phyloP scores from a whole-genome alignment of 2,113 vertebrate species.

The Dasyprocta punctata region DNA sequence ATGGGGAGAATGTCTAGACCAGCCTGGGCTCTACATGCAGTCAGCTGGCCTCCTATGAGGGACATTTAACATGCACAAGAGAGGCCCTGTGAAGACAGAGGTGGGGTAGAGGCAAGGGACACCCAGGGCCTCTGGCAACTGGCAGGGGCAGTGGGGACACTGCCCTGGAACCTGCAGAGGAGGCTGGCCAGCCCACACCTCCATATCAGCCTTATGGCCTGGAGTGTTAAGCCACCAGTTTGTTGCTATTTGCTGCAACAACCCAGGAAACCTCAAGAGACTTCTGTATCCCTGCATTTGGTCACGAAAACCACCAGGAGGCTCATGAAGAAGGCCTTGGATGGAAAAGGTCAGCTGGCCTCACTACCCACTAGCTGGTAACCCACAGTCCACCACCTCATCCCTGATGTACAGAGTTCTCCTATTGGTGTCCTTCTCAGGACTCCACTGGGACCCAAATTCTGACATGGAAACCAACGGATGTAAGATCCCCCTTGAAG shows the following conservation, averaged over 20 bases:
- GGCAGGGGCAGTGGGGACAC: background rate
- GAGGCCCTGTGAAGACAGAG: background rate
- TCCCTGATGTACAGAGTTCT: background rate
- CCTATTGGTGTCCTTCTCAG: background rate
- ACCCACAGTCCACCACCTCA: background rate
- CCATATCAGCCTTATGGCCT: no score
- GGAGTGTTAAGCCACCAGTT: background rate
- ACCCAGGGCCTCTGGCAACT: background rate
- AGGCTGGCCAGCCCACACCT: background rate
- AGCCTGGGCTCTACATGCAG: background rate
- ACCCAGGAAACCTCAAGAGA: background rate
- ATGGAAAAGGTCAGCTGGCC: background rate
- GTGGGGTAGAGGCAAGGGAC: background rate
- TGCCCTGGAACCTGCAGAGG: background rate
- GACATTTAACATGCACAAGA: no score
- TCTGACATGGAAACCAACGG: background rate
- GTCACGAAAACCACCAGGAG: background rate
- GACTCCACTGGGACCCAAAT: background rate
- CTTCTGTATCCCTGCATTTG: background rate
- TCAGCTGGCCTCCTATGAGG: background rate
- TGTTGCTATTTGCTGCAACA: background rate
- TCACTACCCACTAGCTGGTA: background rate
- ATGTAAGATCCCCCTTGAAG: background rate
- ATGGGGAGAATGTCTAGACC: background rate
- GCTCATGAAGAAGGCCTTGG: background rate